Base-by-base conservation (phyloP, 2,113 vertebrate genomes). In the Tetrax tetrax region DNA sequence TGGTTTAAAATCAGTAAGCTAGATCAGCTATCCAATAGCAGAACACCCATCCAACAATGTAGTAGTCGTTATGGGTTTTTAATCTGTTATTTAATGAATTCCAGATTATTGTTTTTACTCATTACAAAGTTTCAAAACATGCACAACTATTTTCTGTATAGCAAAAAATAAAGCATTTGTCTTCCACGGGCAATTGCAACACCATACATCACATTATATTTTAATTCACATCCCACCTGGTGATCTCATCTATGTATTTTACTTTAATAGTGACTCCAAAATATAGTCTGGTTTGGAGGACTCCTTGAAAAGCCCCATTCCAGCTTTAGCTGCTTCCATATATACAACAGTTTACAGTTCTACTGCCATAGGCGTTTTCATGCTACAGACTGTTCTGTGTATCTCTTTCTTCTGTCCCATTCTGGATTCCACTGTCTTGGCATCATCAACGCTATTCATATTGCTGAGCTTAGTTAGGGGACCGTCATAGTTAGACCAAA, bases 301-400 rank as follows among this genome's bases (percentile, higher is more conserved):
- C 20, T 51, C 35, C 10, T 74, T 56, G 29, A 33, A 63, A 89
- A 92, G 43, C 12, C 23, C 23, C 16, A 21, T 80, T 91, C 28
- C 56, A 65, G 37, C 28, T 19, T 84, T 31, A 57, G 23, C 14
- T 84, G 33, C 19, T 82, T 87, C 20, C n/a, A 41, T 27, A 25
- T 18, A 51, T 43, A 29, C 56, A 51, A 45, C 12, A 59, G 29
- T 27, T 71, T 22, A 37, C 33, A 50, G 13, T 43, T 41, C 35
- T 23, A 27, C 28, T 48, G 7, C 47, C 48, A 53, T 11, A 66
- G 27, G 37, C 2, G 1, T 56, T 31, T 38, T 87, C 13, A 10
- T 66, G 31, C 20, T 68, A 23, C 0, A 0, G 14, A 22, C 8
- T 41, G 19, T 50, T 59, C 64, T 25, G 35, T 31, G 8, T 8